Base-by-base conservation (phyloP, 92 coral and sea anemone species). In the Porites cylindrica region DNA sequence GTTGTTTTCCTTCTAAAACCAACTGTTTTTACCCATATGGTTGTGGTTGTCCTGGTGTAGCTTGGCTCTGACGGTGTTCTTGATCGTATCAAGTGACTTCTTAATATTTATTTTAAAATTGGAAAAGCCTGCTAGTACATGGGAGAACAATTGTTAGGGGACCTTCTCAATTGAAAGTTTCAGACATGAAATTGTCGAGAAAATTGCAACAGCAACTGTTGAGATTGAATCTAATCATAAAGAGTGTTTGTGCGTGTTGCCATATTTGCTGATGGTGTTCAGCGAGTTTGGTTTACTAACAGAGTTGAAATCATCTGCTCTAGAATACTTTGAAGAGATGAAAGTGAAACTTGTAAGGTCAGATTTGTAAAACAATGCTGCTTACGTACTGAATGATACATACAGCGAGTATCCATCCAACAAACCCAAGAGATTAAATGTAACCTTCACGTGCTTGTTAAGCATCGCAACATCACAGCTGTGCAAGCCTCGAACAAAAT, bases 401-500 rank as follows among this genome's bases (percentile, higher is more conserved):
- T 1, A 53, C 17, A 7, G 38, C n/a, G 29, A 17, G 26, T 66
- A 70, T 62, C 85, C 85, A 20, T 60, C 69, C 62, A 54, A 17
- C 7, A 50, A 7, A 62, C 70, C 53, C 21, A 17, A 29, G 6
- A 59, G 54, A 59, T 17, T 77, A 24, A 11, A 60, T 2, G 51
- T 20, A 54, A 65, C 62, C 84, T 66, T 17, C 51, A 66, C 19
- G 10, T 60, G 8, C 29, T 78, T 17, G 47, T 11, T 6, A 13
- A 51, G 20, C 70, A 78, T 65, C 52, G 82, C 52, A 78, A 78
- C 21, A 11, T 73, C 24, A 73, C 77, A 18, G 23, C 77, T 18
- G 77, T 88, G 26, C 58, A 51, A 10, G 66, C 87, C 12, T 72
- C 82, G 47, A 74, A 54, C 24, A 88, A 81, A 58, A 73, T 82